These are phyloP conservation scores for Larimichthys polyactis DNA, from an alignment of 2,113 vertebrate genomes.

Conservation along the genomic window DNA sequence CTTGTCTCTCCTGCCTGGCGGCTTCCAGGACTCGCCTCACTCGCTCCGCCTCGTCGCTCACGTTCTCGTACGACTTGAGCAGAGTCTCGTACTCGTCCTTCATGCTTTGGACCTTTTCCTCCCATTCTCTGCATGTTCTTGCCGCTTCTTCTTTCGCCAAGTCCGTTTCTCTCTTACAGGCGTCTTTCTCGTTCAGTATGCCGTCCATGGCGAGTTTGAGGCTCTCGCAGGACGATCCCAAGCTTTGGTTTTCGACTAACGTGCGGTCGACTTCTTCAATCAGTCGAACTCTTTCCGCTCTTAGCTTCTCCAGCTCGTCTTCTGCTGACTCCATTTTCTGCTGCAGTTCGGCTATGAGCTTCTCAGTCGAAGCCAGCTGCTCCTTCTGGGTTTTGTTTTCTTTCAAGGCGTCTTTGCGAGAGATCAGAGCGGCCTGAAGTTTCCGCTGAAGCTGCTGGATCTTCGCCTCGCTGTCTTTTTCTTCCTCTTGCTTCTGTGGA, in stretches of 20 bases:
- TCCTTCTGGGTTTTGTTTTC: slow-evolving; percentile 90
- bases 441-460: slow-evolving; percentile 92
- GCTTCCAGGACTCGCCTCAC: slow-evolving; percentile 90
- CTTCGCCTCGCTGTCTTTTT: slow-evolving; percentile 80
- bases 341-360: slow-evolving; percentile 77
- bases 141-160: slow-evolving; percentile 82
- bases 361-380: slow-evolving; percentile 81
- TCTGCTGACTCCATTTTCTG: slow-evolving; percentile 82
- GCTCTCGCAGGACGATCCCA: slow-evolving; percentile 90
- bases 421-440: slow-evolving; percentile 96
- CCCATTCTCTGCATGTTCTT: slow-evolving; percentile 84
- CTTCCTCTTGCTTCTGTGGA: slow-evolving; percentile 84
- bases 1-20: slow-evolving; percentile 92
- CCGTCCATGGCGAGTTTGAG: slow-evolving; percentile 88
- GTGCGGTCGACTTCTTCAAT: slow-evolving; percentile 88
- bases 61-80: slow-evolving; percentile 95
- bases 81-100: slow-evolving; percentile 95
- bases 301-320: slow-evolving; percentile 84
- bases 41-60: slow-evolving; percentile 92
- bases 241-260: slow-evolving; percentile 89
- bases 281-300: slow-evolving; percentile 86
- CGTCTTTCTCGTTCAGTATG: slow-evolving; percentile 88
- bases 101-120: slow-evolving; percentile 88
- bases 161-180: slow-evolving; percentile 83
- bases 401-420: slow-evolving; percentile 93